Conservation (phyloP, 1,140 invertebrate species). For the Stegodyphus dumicola region DNA sequence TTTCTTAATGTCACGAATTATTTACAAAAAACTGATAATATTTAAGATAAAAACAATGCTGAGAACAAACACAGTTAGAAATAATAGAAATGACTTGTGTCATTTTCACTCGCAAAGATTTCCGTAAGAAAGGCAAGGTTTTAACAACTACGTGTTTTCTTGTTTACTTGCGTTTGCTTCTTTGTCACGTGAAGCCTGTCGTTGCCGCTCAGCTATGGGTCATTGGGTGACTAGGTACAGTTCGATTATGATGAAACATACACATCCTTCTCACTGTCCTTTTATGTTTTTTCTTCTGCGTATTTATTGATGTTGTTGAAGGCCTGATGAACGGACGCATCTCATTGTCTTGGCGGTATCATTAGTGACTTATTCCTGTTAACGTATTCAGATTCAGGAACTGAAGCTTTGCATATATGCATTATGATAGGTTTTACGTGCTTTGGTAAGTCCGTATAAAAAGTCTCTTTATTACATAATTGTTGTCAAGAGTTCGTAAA, state of each 20-base stretch:
- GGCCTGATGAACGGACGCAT: too few relatives aligned
- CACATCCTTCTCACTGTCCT: constrained; percentile 6
- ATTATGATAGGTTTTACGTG: too few relatives aligned
- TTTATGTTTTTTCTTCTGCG: neutral
- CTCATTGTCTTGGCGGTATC: too few relatives aligned
- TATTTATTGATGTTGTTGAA: too few relatives aligned
- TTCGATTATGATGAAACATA: neutral
- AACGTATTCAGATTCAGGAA: too few relatives aligned
- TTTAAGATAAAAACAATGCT: neutral
- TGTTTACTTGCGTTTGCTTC: constrained; percentile 20
- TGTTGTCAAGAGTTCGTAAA: too few relatives aligned
- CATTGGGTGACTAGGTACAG: constrained; percentile 29
- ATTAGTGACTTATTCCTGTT: too few relatives aligned
- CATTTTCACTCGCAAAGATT: neutral
- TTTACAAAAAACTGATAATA: neutral
- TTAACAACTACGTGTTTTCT: neutral
- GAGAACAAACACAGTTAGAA: neutral
- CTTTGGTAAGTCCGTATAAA: too few relatives aligned
- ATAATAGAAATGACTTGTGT: neutral
- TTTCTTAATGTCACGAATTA: constrained; percentile 16
- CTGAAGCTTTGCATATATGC: too few relatives aligned
- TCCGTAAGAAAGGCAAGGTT: neutral
- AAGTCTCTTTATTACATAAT: too few relatives aligned
- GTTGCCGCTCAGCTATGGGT: constrained; percentile 14
- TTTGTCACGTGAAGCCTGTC: constrained; percentile 17